Evolutionary conservation across 2,797 vertebrate species (phyloP).

Genomic region (Scleropages formosus): DNA sequence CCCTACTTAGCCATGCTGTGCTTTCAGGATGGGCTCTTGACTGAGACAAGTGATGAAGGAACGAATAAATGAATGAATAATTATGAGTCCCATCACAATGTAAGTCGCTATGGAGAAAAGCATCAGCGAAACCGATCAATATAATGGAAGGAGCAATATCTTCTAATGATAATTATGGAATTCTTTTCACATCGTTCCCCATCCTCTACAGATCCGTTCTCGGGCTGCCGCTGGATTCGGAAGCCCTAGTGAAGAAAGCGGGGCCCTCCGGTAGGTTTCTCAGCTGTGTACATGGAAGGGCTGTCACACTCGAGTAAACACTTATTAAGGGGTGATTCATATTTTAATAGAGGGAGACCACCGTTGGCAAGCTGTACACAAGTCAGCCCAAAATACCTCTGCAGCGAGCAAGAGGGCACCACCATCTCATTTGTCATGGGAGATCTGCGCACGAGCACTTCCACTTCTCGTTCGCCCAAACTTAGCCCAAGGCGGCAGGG

Average conservation of each 20-base stretch:
- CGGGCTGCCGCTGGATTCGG: constrained; percentile 1
- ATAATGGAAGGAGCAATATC: too few relatives aligned
- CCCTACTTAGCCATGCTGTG: too few relatives aligned
- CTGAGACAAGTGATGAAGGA: too few relatives aligned
- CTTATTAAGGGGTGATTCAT: constrained; percentile 35
- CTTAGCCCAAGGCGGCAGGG: background rate
- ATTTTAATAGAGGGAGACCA: constrained; percentile 20
- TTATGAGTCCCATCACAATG: too few relatives aligned
- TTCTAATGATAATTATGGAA: background rate
- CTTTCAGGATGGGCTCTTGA: too few relatives aligned
- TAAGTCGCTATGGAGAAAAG: too few relatives aligned
- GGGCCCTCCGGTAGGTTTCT: constrained; percentile 9
- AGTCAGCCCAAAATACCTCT: constrained; percentile 31
- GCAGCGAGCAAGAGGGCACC: background rate
- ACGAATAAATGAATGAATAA: too few relatives aligned
- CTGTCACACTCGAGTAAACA: constrained; percentile 27
- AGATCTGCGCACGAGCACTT: background rate
- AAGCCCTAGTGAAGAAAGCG: constrained; percentile 23
- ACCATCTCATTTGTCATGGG: background rate
- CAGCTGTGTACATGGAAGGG: constrained; percentile 15
- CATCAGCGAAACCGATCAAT: too few relatives aligned
- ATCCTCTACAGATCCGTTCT: background rate
- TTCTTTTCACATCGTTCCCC: background rate
- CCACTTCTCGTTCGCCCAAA: constrained; percentile 22
- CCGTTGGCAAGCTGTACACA: constrained; percentile 17